Evolutionary conservation across 35 echinoderm and acorn worm species (phyloP).

Genomic region (Strongylocentrotus purpuratus): DNA sequence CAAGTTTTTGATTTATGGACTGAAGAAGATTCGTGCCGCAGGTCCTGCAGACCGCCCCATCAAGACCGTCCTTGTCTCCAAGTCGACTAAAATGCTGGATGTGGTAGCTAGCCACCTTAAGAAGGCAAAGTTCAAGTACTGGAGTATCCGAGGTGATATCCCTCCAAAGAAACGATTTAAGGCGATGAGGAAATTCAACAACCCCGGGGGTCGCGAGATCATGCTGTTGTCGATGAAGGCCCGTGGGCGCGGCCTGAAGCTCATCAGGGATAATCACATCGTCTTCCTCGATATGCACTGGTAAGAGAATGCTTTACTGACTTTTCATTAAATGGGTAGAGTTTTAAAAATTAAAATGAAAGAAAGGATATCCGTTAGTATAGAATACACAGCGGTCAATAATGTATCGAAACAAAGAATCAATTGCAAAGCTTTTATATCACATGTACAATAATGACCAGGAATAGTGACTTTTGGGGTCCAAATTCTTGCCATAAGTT

Average conservation of each 20-base stretch:
- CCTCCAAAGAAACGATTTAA: constrained; percentile 85
- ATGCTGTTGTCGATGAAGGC: constrained; percentile 93
- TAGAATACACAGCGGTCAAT: no score
- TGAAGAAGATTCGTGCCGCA: constrained; percentile 50
- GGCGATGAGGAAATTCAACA: constrained; percentile 90
- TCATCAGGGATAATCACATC: constrained; percentile 93
- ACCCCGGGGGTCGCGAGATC: constrained; percentile 72
- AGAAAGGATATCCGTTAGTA: no score
- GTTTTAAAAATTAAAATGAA: no score
- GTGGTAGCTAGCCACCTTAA: constrained; percentile 75
- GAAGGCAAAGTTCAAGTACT: constrained; percentile 62
- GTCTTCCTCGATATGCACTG: constrained; percentile 97
- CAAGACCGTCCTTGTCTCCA: constrained; percentile 91
- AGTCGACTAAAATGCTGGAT: constrained; percentile 97
- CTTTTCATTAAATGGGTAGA: no score
- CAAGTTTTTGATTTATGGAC: constrained; percentile 57
- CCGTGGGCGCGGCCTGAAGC: constrained; percentile 87
- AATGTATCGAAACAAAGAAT: no score
- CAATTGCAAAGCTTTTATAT: no score
- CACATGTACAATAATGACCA: no score
- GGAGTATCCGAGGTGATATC: constrained; percentile 80
- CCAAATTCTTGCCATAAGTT: no score
- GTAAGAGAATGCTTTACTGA: constrained; percentile 38
- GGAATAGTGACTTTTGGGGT: no score
- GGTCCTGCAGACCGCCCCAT: constrained; percentile 38